Percentiles rank a stretch among this genome's conserved stretches.
These are phyloP conservation scores for Malacoraja senta DNA, from an alignment of 2,797 vertebrate genomes.

Conservation along the genomic window DNA sequence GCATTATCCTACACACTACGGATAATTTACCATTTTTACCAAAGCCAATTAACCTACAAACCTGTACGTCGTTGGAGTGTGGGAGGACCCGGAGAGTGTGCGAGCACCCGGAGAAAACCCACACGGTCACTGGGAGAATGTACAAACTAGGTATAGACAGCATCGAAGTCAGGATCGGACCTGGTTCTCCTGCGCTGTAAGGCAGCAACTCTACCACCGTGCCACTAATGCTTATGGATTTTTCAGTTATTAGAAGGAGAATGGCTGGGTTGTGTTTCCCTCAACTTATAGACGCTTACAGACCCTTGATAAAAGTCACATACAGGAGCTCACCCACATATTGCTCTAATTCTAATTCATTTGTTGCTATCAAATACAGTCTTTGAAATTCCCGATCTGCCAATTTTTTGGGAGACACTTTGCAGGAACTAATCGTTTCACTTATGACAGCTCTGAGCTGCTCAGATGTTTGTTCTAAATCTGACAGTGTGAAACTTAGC, in stretches of 20 bases:
- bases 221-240: background rate
- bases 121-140: too few relatives aligned
- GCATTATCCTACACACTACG: too few relatives aligned
- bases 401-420: background rate
- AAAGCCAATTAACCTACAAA: too few relatives aligned
- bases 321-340: background rate
- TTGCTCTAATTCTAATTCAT: background rate
- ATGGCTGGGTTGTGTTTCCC: background rate
- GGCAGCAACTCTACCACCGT: too few relatives aligned
- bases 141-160: too few relatives aligned
- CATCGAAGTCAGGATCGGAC: too few relatives aligned
- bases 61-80: too few relatives aligned
- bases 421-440: background rate
- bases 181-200: too few relatives aligned
- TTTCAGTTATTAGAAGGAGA: background rate
- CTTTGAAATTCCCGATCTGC: background rate
- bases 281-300: background rate
- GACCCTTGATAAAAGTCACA: background rate
- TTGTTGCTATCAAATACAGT: background rate
- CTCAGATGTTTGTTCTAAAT: slow-evolving; percentile 28
- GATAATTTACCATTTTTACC: too few relatives aligned
- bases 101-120: too few relatives aligned
- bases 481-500: background rate
- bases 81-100: too few relatives aligned
- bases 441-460: background rate